phyloP scores from a whole-genome alignment of 2,113 vertebrate species.

The Eublepharis macularius region DNA sequence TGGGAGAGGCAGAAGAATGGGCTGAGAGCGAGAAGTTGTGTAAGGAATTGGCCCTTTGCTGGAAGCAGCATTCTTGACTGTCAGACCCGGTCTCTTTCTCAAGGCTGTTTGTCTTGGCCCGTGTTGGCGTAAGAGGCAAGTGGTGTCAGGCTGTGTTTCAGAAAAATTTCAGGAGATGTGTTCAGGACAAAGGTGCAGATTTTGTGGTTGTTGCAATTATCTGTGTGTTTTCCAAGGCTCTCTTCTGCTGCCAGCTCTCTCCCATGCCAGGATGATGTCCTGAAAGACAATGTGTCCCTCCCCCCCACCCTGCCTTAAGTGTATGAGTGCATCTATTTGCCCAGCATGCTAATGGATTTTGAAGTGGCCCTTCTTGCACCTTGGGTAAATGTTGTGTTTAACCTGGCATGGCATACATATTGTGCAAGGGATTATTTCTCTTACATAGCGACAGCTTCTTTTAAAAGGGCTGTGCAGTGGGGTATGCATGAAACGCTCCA shows the following conservation, averaged over 20 bases:
- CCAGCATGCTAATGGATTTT: conserved; percentile 60
- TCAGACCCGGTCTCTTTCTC: not conserved
- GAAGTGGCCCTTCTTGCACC: conserved; percentile 64
- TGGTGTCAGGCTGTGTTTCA: not conserved
- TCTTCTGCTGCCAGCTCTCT: not conserved
- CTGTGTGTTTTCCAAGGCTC: not conserved
- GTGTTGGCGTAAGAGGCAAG: not conserved
- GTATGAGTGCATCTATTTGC: conserved; percentile 57
- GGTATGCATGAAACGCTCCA: not conserved
- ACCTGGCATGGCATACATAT: conserved; percentile 49
- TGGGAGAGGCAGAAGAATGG: not conserved
- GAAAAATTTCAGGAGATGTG: not conserved
- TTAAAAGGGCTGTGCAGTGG: not conserved
- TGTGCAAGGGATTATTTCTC: conserved; percentile 60
- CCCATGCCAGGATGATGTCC: not conserved
- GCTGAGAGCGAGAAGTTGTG: not conserved
- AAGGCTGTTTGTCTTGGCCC: conserved; percentile 28
- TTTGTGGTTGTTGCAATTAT: not conserved
- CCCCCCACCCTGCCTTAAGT: not conserved
- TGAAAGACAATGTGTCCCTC: not conserved
- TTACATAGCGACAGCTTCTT: conserved; percentile 42
- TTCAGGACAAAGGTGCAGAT: not conserved
- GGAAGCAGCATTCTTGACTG: not conserved
- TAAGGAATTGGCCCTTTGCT: accelerated
- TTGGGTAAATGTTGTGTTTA: conserved; percentile 51